phyloP scores from a whole-genome alignment of 2,888 invertebrate species.

The Nezara viridula region DNA sequence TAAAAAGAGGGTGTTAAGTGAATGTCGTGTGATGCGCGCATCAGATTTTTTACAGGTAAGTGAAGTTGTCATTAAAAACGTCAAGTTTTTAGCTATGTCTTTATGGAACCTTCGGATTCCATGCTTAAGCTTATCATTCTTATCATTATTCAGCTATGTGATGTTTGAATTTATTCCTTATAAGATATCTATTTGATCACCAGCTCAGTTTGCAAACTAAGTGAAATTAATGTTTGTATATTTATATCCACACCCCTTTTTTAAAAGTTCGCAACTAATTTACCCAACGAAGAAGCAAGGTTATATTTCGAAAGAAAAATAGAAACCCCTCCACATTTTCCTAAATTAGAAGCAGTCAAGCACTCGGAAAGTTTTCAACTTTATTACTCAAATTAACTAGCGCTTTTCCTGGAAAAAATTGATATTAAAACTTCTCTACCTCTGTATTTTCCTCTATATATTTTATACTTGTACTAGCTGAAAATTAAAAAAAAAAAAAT shows the following conservation, averaged over 20 bases:
- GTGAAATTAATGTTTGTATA: neutral
- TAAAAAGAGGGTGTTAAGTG: too few species aligned
- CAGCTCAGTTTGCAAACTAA: too few species aligned
- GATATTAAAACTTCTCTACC: neutral
- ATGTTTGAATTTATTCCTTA: too few species aligned
- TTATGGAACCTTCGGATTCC: too few species aligned
- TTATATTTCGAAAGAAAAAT: neutral
- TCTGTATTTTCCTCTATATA: neutral
- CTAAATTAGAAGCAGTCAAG: neutral
- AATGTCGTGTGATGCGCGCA: too few species aligned
- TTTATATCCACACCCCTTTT: too few species aligned
- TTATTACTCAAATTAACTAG: neutral
- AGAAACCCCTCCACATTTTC: neutral
- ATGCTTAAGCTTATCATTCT: too few species aligned
- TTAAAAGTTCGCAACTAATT: neutral
- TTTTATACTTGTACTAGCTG: neutral
- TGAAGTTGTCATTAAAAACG: too few species aligned
- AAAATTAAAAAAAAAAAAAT: neutral
- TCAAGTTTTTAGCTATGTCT: too few species aligned
- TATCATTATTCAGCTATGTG: too few species aligned
- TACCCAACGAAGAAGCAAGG: neutral
- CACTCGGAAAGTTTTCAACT: neutral
- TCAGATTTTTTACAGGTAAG: too few species aligned
- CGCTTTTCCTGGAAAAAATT: neutral
- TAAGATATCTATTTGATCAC: too few species aligned